Conservation (phyloP, 2,888 invertebrate genomes). For the Aleiodes testaceus region DNA sequence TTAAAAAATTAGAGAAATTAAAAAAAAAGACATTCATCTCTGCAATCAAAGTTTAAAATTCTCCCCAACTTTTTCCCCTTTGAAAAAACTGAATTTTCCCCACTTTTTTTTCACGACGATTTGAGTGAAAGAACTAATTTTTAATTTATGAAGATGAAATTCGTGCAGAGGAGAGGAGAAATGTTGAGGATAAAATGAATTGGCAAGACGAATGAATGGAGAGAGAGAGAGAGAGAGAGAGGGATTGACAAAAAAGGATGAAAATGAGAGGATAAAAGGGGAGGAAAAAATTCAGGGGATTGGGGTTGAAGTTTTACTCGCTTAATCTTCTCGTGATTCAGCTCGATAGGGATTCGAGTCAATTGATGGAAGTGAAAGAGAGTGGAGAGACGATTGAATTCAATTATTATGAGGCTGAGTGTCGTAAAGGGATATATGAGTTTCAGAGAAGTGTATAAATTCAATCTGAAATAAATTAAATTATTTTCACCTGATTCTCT, state of each 20-base stretch:
- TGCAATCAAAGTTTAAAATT: slow-evolving; percentile 27
- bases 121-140: slow-evolving; percentile 36
- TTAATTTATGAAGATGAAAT: slow-evolving; percentile 46
- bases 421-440: neutral
- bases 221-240: neutral
- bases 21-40: neutral
- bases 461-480: neutral
- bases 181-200: neutral
- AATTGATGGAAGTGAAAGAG: slow-evolving; percentile 14
- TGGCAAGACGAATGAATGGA: neutral
- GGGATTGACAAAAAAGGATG: neutral
- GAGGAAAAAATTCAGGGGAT: neutral
- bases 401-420: neutral
- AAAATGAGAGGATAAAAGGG: slow-evolving; percentile 5
- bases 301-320: slow-evolving; percentile 13
- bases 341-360: slow-evolving; percentile 42
- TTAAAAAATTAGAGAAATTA: neutral
- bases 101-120: neutral
- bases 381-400: neutral
- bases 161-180: neutral
- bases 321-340: slow-evolving; percentile 45
- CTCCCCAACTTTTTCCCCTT: no score
- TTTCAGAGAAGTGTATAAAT: no score
- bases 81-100: no score
- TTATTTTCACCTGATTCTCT: no score